A percentile compares a stretch with the other conserved stretches of the same genome.
Conservation (phyloP, 2,888 invertebrate genomes). For the Lasioglossum malachurum region DNA sequence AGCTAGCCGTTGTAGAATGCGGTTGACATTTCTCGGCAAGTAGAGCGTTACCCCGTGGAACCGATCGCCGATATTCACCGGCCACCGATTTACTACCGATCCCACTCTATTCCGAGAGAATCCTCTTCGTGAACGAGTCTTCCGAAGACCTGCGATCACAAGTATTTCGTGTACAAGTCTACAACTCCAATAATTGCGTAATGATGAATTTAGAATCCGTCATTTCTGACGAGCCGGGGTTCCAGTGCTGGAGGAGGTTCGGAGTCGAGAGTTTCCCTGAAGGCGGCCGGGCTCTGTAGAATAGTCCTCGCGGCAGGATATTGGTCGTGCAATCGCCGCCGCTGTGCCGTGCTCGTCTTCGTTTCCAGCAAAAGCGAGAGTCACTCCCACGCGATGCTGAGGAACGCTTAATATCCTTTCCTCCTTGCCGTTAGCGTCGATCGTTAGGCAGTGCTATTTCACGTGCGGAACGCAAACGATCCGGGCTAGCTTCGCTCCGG, state of each 20-base stretch:
- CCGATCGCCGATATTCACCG: conserved; percentile 55
- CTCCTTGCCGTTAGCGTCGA: conserved; percentile 67
- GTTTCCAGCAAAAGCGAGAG: conserved; percentile 60
- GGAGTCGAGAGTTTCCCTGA: background rate
- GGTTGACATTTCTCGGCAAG: conserved; percentile 75
- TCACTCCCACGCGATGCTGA: conserved; percentile 61
- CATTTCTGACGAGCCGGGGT: background rate
- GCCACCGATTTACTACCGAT: conserved; percentile 24
- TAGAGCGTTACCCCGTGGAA: conserved; percentile 70
- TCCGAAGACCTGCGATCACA: background rate
- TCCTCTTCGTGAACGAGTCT: background rate
- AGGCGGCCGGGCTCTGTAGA: background rate
- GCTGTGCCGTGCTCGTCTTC: conserved; percentile 27
- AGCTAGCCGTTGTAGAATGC: conserved; percentile 65
- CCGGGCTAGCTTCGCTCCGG: conserved; percentile 9
- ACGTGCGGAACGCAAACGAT: conserved; percentile 57
- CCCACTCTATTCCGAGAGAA: background rate
- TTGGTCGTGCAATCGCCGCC: conserved; percentile 58
- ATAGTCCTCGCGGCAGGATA: conserved; percentile 9
- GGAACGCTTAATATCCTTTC: conserved; percentile 62
- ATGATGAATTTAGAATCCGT: background rate
- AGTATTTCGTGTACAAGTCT: no score
- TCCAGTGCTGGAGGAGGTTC: background rate
- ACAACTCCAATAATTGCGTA: background rate
- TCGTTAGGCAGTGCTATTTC: conserved; percentile 62